Percentiles rank a stretch among this genome's conserved stretches.
Evolutionary conservation across 2,888 invertebrate genomes (phyloP).

Genomic region (Orthosia gracilis): DNA sequence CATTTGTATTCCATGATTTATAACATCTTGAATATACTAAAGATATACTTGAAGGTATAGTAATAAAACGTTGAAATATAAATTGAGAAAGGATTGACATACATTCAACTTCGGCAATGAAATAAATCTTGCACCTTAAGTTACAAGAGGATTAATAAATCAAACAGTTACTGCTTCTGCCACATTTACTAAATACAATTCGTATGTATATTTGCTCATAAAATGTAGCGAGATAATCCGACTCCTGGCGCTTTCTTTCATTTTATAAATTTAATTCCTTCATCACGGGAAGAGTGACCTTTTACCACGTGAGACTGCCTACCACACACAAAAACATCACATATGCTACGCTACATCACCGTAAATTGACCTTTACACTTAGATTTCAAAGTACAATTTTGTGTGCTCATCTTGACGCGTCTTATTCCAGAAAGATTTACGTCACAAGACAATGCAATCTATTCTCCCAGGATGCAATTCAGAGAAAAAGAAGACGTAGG

Average conservation of each 20-base stretch:
- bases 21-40: neutral
- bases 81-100: slow-evolving; percentile 1
- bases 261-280: slow-evolving; percentile 82
- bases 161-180: slow-evolving; percentile 24
- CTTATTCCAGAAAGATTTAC: slow-evolving; percentile 86
- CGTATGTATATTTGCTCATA: slow-evolving; percentile 39
- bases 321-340: slow-evolving; percentile 61
- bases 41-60: neutral
- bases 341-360: slow-evolving; percentile 39
- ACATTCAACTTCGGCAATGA: neutral
- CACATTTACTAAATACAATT: slow-evolving; percentile 34
- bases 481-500: slow-evolving; percentile 62
- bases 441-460: slow-evolving; percentile 89
- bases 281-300: slow-evolving; percentile 83
- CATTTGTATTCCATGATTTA: neutral
- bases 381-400: slow-evolving; percentile 69
- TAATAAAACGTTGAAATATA: neutral
- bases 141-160: slow-evolving; percentile 33
- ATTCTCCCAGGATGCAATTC: slow-evolving; percentile 73
- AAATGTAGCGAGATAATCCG: slow-evolving; percentile 59
- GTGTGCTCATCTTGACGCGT: slow-evolving; percentile 67
- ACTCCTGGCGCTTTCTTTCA: slow-evolving; percentile 62
- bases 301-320: slow-evolving; percentile 78
- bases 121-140: slow-evolving; percentile 13
- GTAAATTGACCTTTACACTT: slow-evolving; percentile 66